These are phyloP conservation scores for Asarcornis scutulata DNA, from an alignment of 2,113 vertebrate species.

Conservation along the genomic window DNA sequence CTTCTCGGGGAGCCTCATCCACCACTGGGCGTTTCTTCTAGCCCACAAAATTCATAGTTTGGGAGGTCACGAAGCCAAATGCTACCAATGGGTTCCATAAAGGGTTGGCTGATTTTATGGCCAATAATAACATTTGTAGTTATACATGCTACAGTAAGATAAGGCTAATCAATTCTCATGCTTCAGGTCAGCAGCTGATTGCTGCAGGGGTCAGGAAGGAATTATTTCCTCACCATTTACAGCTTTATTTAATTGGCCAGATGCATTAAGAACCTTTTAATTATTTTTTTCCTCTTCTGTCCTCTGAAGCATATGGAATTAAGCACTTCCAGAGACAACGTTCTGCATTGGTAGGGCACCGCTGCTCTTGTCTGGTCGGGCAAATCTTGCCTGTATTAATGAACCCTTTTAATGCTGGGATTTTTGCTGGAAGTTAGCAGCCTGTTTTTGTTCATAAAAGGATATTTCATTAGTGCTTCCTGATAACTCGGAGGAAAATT, in stretches of 20 bases:
- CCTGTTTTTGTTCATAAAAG: not conserved
- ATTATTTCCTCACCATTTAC: conserved; percentile 68
- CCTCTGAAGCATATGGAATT: conserved; percentile 33
- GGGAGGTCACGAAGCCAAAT: conserved; percentile 40
- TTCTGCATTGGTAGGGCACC: not conserved
- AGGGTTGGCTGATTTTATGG: conserved; percentile 53
- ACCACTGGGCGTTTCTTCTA: accelerated
- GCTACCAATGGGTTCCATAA: conserved; percentile 24
- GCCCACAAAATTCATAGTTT: not conserved
- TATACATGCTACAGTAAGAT: conserved; percentile 46
- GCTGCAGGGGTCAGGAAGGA: conserved; percentile 66
- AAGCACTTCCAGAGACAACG: conserved; percentile 1
- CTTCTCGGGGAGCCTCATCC: not conserved
- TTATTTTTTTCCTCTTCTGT: conserved; percentile 20
- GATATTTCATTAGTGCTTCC: not conserved
- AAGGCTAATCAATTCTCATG: conserved; percentile 69
- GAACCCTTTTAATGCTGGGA: not conserved
- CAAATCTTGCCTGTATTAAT: not conserved
- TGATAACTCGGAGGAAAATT: not conserved
- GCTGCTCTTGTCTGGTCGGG: not conserved
- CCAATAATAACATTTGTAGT: conserved; percentile 69
- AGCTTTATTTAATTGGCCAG: conserved; percentile 72
- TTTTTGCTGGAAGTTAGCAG: not conserved
- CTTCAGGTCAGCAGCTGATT: conserved; percentile 72
- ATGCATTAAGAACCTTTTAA: conserved; percentile 73